Conservation (phyloP, 2,888 invertebrate species). For the Catocala fraxini region DNA sequence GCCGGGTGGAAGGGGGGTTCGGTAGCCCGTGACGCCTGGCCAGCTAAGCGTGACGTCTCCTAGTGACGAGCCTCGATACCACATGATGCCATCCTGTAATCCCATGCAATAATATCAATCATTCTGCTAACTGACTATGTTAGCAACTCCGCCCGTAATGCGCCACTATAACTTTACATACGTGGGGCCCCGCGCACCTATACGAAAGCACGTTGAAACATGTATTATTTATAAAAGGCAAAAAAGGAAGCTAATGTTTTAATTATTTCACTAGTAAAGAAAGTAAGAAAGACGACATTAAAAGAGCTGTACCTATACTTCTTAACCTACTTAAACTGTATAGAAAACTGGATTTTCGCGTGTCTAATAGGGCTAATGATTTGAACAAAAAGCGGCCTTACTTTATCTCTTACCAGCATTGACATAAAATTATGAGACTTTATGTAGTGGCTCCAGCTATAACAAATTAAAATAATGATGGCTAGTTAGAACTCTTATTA, state of each 20-base stretch:
- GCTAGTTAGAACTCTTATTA: conserved; percentile 15
- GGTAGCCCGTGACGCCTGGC: conserved; percentile 72
- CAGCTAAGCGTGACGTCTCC: conserved; percentile 74
- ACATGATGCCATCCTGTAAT: conserved; percentile 66
- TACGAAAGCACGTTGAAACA: too few relatives aligned
- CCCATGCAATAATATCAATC: conserved; percentile 55
- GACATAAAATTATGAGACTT: conserved; percentile 29
- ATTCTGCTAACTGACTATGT: conserved; percentile 35
- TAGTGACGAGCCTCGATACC: conserved; percentile 63
- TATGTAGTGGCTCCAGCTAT: conserved; percentile 20
- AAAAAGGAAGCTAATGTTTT: too few relatives aligned
- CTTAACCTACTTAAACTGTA: conserved; percentile 26
- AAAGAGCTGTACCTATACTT: conserved; percentile 8
- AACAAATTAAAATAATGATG: conserved; percentile 34
- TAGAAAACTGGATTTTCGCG: conserved; percentile 38
- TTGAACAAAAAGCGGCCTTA: conserved; percentile 58
- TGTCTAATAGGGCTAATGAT: conserved; percentile 65
- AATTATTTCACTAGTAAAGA: too few relatives aligned
- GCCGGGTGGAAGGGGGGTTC: conserved; percentile 66
- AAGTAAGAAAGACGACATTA: background rate
- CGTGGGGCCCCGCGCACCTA: too few relatives aligned
- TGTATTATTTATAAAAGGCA: too few relatives aligned
- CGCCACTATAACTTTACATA: too few relatives aligned
- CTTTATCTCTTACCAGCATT: conserved; percentile 49
- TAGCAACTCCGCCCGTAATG: conserved; percentile 12